phyloP scores from a whole-genome alignment of 2,113 vertebrate species.

The Oreochromis aureus region DNA sequence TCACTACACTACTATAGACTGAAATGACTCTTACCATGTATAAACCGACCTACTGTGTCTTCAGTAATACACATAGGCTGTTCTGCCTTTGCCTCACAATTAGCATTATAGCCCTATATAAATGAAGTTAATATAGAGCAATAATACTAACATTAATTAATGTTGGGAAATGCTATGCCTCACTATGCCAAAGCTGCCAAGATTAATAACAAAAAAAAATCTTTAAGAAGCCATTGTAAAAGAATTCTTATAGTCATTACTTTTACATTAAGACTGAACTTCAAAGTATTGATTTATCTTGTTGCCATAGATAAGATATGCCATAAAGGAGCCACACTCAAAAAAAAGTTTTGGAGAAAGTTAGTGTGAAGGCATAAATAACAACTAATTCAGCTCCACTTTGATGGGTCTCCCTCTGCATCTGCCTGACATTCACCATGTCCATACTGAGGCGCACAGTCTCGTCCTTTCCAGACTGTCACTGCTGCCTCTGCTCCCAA shows the following conservation, averaged over 20 bases:
- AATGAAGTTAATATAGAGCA: not conserved
- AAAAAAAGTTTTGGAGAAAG: not conserved
- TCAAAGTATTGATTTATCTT: not conserved
- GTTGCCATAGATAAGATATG: not conserved
- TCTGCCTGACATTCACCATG: slow-evolving; percentile 16
- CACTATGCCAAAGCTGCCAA: not conserved
- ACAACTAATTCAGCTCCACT: slow-evolving; percentile 1
- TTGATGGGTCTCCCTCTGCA: slow-evolving; percentile 23
- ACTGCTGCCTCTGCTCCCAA: not conserved
- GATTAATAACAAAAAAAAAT: not conserved
- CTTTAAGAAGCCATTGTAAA: not conserved
- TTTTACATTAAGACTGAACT: not conserved
- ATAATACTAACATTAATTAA: not conserved
- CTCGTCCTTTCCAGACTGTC: slow-evolving; percentile 23
- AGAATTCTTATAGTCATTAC: not conserved
- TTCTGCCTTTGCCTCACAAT: not conserved
- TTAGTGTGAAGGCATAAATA: not conserved
- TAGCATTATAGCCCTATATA: not conserved
- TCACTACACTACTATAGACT: not conserved
- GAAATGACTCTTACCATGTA: not conserved
- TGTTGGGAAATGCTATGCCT: not conserved
- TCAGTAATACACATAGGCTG: not conserved
- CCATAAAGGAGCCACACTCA: not conserved
- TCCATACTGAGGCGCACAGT: not conserved
- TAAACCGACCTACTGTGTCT: not conserved